phyloP scores from a whole-genome alignment of 2,113 vertebrate genomes.

The Puntigrus tetrazona region DNA sequence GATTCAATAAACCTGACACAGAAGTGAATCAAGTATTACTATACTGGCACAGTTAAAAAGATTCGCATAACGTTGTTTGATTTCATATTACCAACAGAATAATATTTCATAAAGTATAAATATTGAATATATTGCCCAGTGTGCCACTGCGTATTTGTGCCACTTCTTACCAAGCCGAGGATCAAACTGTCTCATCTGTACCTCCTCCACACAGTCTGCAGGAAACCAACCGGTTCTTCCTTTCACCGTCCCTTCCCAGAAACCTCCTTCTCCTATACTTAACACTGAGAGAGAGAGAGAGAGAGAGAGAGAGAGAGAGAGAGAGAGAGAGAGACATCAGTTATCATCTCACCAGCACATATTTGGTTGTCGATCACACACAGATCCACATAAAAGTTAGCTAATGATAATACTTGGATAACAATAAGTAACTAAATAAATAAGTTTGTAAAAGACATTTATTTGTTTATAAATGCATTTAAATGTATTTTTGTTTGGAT shows the following conservation, averaged over 20 bases:
- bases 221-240: conserved; percentile 98
- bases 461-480: too few species aligned
- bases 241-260: conserved; percentile 97
- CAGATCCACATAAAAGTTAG: not conserved
- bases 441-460: too few species aligned
- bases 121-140: not conserved
- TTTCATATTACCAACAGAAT: not conserved
- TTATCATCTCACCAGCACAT: not conserved
- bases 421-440: not conserved
- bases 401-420: not conserved
- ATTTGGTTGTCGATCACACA: not conserved
- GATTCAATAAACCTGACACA: not conserved
- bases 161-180: conserved; percentile 84
- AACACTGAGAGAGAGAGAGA: conserved; percentile 80
- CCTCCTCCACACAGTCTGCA: conserved; percentile 96
- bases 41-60: not conserved
- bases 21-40: not conserved
- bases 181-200: conserved; percentile 96
- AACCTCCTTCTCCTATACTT: conserved; percentile 96
- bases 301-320: not conserved
- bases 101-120: not conserved
- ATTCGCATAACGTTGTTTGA: not conserved
- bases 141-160: conserved; percentile 25
- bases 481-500: too few species aligned
- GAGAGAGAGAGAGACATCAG: not conserved